phyloP scores from a whole-genome alignment of 2,797 vertebrate species.

The Anguilla marmorata region DNA sequence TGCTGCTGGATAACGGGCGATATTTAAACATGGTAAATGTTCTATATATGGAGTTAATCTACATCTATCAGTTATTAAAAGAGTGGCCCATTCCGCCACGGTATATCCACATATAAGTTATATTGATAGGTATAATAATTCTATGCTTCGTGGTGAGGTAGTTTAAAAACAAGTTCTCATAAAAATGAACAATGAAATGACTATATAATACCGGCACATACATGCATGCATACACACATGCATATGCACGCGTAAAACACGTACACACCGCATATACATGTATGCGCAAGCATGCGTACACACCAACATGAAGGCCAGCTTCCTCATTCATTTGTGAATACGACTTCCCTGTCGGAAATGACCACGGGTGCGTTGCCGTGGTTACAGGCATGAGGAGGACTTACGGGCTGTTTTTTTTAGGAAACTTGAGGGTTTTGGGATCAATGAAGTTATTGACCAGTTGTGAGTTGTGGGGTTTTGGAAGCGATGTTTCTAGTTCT shows the following conservation, averaged over 20 bases:
- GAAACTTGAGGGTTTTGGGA: constrained; percentile 14
- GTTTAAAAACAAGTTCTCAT: constrained; percentile 30
- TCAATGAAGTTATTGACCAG: neutral
- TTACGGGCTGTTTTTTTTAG: neutral
- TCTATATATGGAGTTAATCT: constrained; percentile 49
- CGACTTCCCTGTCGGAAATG: neutral
- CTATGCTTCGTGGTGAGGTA: constrained; percentile 57
- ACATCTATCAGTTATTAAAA: constrained; percentile 45
- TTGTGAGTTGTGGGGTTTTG: constrained; percentile 42
- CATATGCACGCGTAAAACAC: neutral
- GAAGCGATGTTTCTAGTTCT: constrained; percentile 68
- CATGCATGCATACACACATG: constrained; percentile 18
- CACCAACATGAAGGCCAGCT: neutral
- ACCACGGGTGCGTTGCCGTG: neutral
- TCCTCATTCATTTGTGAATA: neutral
- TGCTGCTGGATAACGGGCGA: constrained; percentile 60
- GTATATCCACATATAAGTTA: constrained; percentile 55
- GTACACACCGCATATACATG: neutral
- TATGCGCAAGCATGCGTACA: neutral
- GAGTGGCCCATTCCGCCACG: constrained; percentile 44
- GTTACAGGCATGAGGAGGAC: neutral
- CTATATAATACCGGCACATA: neutral
- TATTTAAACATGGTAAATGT: constrained; percentile 61
- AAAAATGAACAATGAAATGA: constrained; percentile 3
- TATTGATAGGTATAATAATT: constrained; percentile 49